Evolutionary conservation across 2,797 vertebrate genomes (phyloP), one percentile per base, ranked within the genome.

Genomic region (Moxostoma hubbsi): DNA sequence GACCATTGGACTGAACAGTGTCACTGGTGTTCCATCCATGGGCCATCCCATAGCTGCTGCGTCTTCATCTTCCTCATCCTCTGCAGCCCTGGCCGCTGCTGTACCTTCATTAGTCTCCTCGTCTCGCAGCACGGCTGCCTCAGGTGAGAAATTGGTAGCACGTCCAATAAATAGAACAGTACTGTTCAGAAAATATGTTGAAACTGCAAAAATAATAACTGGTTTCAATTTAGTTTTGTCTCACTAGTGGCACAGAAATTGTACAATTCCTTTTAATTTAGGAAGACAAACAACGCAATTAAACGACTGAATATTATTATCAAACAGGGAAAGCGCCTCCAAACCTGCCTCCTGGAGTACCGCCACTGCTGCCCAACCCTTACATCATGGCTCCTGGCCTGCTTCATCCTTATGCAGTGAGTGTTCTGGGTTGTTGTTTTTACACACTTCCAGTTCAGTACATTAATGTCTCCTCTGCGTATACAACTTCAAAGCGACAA

Each of bases 381-480:
- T 99, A 99, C 92, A 98, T 99, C 86, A 97, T 99, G 97, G 97
- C 97, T 85, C 97, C 98, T 5, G 97, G 98, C 87, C 93, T 99
- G 81, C 94, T 99, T 83, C 98, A 98, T 0, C 95, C 97, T 80
- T 99, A 99, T 82, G 96, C 97, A 81, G 97, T 99, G 90, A 96
- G 97, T 87, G 1, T 75, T 36, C 50, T 51, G 11, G 0, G 9
- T 7, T 49, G 7, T 4, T 9, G 11, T 51, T 16, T 7, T 12
- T 24, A 5, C 1, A 36, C 46, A 36, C 7, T 16, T 9, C 46
- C 43, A 9, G 15, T 36, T 47, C n/a, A 45, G 15, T 24, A 55
- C 36, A 47, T 9, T 12, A 36, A 36, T 36, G 36, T 36, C 36
- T 36, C 36, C 36, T 36, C 36, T 36, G 4, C 36, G 36, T 36